A percentile compares a stretch with the other conserved stretches of the same genome.
phyloP scores from a whole-genome alignment of 2,888 invertebrate genomes.

The Polymixis flavicincta region DNA sequence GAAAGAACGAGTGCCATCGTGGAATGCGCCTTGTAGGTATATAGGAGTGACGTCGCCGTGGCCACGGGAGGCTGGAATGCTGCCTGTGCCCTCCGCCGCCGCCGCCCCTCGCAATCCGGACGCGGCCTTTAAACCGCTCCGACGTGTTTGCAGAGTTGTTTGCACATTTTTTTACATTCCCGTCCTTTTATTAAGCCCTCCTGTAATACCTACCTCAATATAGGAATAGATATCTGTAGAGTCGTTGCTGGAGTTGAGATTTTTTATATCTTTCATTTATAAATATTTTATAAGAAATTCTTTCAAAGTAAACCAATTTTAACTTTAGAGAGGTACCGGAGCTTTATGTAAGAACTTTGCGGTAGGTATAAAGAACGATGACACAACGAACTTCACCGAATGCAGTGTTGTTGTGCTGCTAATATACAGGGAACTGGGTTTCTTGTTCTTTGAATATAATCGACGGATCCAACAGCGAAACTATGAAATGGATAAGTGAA shows the following conservation, averaged over 20 bases:
- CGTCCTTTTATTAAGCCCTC: slow-evolving; percentile 86
- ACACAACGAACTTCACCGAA: slow-evolving; percentile 57
- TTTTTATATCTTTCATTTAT: slow-evolving; percentile 44
- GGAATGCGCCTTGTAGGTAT: slow-evolving; percentile 80
- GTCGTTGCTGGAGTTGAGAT: slow-evolving; percentile 33
- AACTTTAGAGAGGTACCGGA: slow-evolving; percentile 39
- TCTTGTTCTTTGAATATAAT: slow-evolving; percentile 71
- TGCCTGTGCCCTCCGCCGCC: slow-evolving; percentile 82
- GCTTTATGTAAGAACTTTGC: slow-evolving; percentile 54
- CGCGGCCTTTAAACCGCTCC: slow-evolving; percentile 90
- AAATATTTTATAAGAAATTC: slow-evolving; percentile 43
- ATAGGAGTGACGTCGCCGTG: slow-evolving; percentile 82
- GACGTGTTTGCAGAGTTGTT: slow-evolving; percentile 90
- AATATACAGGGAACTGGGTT: slow-evolving; percentile 58
- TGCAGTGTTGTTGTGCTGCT: slow-evolving; percentile 49
- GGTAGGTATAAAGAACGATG: slow-evolving; percentile 42
- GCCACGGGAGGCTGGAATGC: slow-evolving; percentile 87
- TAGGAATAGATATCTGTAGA: slow-evolving; percentile 55
- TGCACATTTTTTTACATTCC: slow-evolving; percentile 90
- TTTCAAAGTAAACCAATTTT: slow-evolving; percentile 54
- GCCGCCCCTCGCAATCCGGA: slow-evolving; percentile 89
- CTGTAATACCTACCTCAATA: slow-evolving; percentile 74
- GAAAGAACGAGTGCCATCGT: slow-evolving; percentile 73
- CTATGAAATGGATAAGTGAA: slow-evolving; percentile 88
- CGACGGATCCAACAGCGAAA: slow-evolving; percentile 76